Evolutionary conservation across 2,797 vertebrate species (phyloP).

Genomic region (Astyanax mexicanus): DNA sequence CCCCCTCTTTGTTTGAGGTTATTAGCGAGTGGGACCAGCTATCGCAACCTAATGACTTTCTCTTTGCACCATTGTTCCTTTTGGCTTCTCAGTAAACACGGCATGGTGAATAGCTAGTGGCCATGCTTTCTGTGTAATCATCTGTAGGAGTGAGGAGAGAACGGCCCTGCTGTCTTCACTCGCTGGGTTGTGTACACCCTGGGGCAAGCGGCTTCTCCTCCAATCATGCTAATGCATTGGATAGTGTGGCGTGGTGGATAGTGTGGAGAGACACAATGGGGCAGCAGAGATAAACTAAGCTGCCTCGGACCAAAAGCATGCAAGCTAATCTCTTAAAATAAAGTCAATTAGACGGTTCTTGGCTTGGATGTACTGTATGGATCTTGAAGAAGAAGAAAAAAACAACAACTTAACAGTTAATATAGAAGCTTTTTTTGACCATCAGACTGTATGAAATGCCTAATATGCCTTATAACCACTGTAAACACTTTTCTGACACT

Average conservation of each 20-base stretch:
- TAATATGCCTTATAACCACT: no score
- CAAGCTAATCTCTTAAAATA: background rate
- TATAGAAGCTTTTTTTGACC: no score
- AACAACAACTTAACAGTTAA: background rate
- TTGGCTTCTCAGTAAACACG: conserved; percentile 39
- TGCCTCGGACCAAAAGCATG: conserved; percentile 31
- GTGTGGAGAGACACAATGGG: conserved; percentile 27
- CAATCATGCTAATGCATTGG: conserved; percentile 42
- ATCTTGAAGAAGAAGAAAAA: no score
- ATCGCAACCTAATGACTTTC: conserved; percentile 83
- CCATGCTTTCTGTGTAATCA: conserved; percentile 31
- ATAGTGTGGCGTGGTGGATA: conserved; percentile 10
- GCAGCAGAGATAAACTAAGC: background rate
- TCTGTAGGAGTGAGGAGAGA: conserved; percentile 40
- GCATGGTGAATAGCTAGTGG: conserved; percentile 29
- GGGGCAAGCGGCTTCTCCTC: conserved; percentile 36
- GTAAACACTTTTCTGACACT: no score
- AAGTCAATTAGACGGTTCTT: background rate
- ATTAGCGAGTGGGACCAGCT: conserved; percentile 83
- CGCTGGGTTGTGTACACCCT: conserved; percentile 15
- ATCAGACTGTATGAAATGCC: no score
- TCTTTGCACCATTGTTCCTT: conserved; percentile 53
- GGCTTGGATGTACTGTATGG: background rate
- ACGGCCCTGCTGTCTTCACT: background rate
- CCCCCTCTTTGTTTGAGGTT: conserved; percentile 76